These are phyloP conservation scores for Trichopria drosophilae DNA, from an alignment of 2,888 invertebrate genomes.

Conservation along the genomic window DNA sequence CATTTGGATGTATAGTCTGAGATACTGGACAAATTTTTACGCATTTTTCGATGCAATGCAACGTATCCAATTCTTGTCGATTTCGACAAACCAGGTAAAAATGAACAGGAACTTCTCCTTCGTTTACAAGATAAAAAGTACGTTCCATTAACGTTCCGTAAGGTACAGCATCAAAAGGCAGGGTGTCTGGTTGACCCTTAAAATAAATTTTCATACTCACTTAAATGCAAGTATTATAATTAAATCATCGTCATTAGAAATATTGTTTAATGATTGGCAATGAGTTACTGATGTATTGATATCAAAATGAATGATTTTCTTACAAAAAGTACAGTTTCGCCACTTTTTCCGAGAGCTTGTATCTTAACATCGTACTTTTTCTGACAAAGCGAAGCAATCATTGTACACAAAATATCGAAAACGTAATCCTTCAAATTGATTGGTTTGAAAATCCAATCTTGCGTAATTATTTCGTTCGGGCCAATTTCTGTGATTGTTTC, in stretches of 20 bases:
- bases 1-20: slow-evolving; percentile 46
- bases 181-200: slow-evolving; percentile 55
- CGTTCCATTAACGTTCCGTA: slow-evolving; percentile 44
- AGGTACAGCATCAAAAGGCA: slow-evolving; percentile 48
- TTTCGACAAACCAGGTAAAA: slow-evolving; percentile 44
- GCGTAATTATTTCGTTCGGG: slow-evolving; percentile 42
- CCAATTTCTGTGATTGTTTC: slow-evolving; percentile 32
- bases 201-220: slow-evolving; percentile 25
- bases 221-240: too few species aligned
- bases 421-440: slow-evolving; percentile 32
- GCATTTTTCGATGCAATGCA: slow-evolving; percentile 27
- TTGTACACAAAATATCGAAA: slow-evolving; percentile 33
- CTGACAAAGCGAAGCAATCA: slow-evolving; percentile 17
- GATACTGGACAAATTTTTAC: slow-evolving; percentile 40
- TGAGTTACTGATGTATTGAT: too few species aligned
- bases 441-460: slow-evolving; percentile 42
- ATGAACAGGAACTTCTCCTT: slow-evolving; percentile 53
- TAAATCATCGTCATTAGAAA: too few species aligned
- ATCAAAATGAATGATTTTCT: slow-evolving; percentile 1
- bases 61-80: slow-evolving; percentile 6
- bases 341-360: slow-evolving; percentile 31
- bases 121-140: slow-evolving; percentile 56
- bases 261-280: too few species aligned
- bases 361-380: slow-evolving; percentile 17
- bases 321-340: slow-evolving; percentile 34